Base-by-base conservation (phyloP, 2,888 invertebrate species). In the Dryobotodes eremita region DNA sequence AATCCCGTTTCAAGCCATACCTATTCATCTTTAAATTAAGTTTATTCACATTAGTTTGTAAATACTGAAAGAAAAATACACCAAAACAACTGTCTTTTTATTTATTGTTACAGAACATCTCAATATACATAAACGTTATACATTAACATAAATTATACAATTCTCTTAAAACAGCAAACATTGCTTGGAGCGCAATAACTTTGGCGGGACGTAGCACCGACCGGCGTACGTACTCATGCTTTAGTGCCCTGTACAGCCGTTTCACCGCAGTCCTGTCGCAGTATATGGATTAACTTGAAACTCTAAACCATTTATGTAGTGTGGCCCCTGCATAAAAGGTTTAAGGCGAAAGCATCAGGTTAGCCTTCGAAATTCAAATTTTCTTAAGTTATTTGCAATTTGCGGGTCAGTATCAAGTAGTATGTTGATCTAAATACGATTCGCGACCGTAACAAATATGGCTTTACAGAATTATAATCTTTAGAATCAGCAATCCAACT, bases 101-200 rank as follows among this genome's bases (percentile, higher is more conserved):
- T 85, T 86, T 84, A 89, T 85, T 88, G 36, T 71, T 71, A 84
- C 69, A 85, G 82, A 86, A 88, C 79, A 86, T 82, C 83, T 86
- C 86, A 86, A 88, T 88, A 88, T 89, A 90, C 86, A 90, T 83
- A 71, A 76, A 80, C 5, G 71, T 77, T 82, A 77, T 80, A 82
- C 71, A 80, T 76, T 82, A 85, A 83, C 69, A 85, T 80, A 83
- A 82, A 85, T 90, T 83, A 85, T 80, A 85, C 68, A 88, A 77
- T 80, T 88, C 78, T 81, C 76, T 88, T 83, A 88, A n/a, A 71
- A 66, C 74, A 79, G 74, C 76, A 71, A 84, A 75, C 69, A 88
- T 50, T 77, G 82, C 70, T 36, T 77, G 75, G 15, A 85, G 62
- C 7, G 76, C 73, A 36, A 65, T 17, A 23, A 57, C 6, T 65